Percentiles rank a stretch among this genome's conserved stretches.
These are phyloP conservation scores for Apeltes quadracus DNA, from an alignment of 2,113 vertebrate species.

Conservation along the genomic window DNA sequence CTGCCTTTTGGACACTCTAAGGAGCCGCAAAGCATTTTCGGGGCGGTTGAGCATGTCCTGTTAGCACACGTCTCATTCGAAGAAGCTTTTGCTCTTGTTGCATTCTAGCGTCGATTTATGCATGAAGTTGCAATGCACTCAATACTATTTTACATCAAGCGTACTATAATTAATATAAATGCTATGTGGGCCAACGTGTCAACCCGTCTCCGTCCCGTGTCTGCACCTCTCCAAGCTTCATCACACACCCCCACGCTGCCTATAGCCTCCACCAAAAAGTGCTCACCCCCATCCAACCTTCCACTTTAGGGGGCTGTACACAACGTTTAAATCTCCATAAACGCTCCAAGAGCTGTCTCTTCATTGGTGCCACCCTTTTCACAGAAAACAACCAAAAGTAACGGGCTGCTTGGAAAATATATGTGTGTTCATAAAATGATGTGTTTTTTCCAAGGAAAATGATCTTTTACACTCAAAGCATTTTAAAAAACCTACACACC, in stretches of 20 bases:
- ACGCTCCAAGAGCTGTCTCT: not conserved
- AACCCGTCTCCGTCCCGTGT: not conserved
- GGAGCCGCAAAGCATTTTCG: not conserved
- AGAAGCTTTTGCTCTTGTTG: not conserved
- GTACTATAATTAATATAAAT: not conserved
- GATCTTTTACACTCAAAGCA: not conserved
- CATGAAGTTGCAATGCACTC: not conserved
- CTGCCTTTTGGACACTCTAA: not conserved
- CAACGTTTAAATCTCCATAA: not conserved
- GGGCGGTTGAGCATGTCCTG: not conserved
- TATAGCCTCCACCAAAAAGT: not conserved
- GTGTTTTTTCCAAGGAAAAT: constrained; percentile 3
- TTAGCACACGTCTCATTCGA: not conserved
- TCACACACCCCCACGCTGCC: not conserved
- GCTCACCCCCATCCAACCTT: not conserved
- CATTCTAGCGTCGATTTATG: not conserved
- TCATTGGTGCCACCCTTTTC: not conserved
- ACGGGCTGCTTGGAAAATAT: not conserved
- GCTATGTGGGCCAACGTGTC: not conserved
- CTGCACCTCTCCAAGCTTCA: not conserved
- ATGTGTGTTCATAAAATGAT: not conserved
- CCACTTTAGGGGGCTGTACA: not conserved
- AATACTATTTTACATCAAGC: not conserved
- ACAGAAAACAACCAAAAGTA: not conserved
- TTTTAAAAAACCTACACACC: not conserved